These are phyloP conservation scores for Eublepharis macularius DNA, from an alignment of 2,113 vertebrate genomes.

Conservation along the genomic window DNA sequence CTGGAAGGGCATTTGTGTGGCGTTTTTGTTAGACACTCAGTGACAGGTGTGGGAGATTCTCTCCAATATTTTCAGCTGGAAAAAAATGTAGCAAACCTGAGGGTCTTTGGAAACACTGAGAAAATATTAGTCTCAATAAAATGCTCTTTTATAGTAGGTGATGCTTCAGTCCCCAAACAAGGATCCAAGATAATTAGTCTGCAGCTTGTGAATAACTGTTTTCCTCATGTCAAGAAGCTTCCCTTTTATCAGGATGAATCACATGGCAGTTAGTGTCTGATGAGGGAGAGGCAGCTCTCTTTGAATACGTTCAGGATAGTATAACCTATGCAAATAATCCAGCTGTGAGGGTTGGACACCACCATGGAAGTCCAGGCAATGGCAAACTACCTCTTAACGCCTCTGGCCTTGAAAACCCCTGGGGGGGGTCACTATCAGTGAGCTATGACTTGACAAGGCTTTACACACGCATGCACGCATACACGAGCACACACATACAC, in stretches of 20 bases:
- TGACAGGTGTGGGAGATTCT: neutral
- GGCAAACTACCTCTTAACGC: too few relatives aligned
- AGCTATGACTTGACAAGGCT: too few relatives aligned
- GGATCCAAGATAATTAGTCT: conserved; percentile 57
- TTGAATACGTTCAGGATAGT: conserved; percentile 11
- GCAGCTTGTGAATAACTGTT: conserved; percentile 49
- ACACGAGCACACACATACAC: too few relatives aligned
- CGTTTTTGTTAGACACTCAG: conserved; percentile 16
- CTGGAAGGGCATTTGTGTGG: neutral
- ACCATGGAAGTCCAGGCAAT: too few relatives aligned
- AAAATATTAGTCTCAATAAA: conserved; percentile 52
- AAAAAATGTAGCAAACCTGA: neutral
- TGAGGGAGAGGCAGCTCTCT: conserved; percentile 32
- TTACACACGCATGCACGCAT: too few relatives aligned
- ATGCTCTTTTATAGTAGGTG: conserved; percentile 30
- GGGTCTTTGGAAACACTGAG: conserved; percentile 15
- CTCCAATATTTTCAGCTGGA: neutral
- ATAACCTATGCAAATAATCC: conserved; percentile 12
- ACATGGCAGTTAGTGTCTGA: conserved; percentile 35
- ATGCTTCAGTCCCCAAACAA: conserved; percentile 35
- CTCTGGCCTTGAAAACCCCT: too few relatives aligned
- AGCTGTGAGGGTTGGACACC: too few relatives aligned
- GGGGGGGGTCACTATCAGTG: too few relatives aligned
- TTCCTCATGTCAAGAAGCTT: conserved; percentile 50
- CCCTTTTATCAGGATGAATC: conserved; percentile 48